A percentile compares a stretch with the other conserved stretches of the same genome.
Evolutionary conservation across 2,888 invertebrate species (phyloP).

Genomic region (Blastobasis adustella): DNA sequence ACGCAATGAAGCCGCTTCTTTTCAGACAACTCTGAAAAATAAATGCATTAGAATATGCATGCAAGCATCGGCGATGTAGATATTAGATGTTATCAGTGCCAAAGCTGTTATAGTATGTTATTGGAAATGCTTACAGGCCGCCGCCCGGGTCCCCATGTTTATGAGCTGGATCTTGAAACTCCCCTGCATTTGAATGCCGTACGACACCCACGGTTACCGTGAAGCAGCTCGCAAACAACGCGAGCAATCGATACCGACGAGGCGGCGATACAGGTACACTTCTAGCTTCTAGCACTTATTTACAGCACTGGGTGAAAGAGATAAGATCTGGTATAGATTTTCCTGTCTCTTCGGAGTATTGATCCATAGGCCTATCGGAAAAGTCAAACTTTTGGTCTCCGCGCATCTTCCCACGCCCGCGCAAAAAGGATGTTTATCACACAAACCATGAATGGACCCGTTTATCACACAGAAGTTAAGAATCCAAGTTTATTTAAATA

Average conservation of each 20-base stretch:
- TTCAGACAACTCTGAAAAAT: constrained; percentile 64
- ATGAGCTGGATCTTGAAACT: constrained; percentile 81
- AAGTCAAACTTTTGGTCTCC: constrained; percentile 26
- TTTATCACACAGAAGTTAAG: too few species aligned
- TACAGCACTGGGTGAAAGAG: constrained; percentile 52
- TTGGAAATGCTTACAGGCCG: constrained; percentile 84
- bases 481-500: too few species aligned
- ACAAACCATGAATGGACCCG: too few species aligned
- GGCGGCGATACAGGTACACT: constrained; percentile 11
- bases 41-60: constrained; percentile 60
- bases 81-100: constrained; percentile 12
- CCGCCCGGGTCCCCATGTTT: constrained; percentile 94
- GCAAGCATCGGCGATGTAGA: constrained; percentile 37
- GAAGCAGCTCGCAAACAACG: constrained; percentile 23
- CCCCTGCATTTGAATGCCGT: constrained; percentile 75
- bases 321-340: constrained; percentile 58
- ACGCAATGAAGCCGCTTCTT: constrained; percentile 48
- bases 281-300: constrained; percentile 2
- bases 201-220: constrained; percentile 36
- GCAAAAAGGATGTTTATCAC: too few species aligned
- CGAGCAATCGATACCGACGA: constrained; percentile 49
- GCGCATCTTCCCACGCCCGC: constrained; percentile 18
- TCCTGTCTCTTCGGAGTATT: constrained; percentile 57
- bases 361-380: constrained; percentile 29
- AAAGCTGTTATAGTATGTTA: constrained; percentile 20